These are phyloP conservation scores for Bothrops jararaca DNA, from an alignment of 2,113 vertebrate species.

Conservation along the genomic window DNA sequence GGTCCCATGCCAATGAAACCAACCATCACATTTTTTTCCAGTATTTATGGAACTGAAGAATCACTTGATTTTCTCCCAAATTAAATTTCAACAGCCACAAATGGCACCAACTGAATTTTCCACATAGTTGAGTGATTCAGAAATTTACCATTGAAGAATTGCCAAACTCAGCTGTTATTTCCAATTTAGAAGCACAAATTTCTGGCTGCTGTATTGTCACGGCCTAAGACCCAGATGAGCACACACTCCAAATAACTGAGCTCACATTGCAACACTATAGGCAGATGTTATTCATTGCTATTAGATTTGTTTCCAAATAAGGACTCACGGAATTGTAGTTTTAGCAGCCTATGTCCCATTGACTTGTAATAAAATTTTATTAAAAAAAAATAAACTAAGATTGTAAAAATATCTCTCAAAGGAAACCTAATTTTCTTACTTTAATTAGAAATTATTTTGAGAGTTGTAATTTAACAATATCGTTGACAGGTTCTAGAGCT, in stretches of 20 bases:
- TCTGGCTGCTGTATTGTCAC: neutral
- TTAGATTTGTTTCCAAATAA: neutral
- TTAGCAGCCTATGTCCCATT: neutral
- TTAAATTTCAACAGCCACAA: constrained; percentile 14
- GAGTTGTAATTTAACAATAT: neutral
- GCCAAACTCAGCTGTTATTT: constrained; percentile 9
- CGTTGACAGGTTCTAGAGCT: neutral
- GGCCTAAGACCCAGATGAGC: neutral
- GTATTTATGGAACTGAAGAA: neutral
- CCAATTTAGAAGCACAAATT: constrained; percentile 3
- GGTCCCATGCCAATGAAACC: neutral
- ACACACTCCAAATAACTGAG: neutral
- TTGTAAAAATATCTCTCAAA: neutral
- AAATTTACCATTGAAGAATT: neutral
- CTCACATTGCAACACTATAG: neutral
- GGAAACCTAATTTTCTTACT: neutral
- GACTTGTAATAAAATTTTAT: neutral
- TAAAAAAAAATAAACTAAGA: neutral
- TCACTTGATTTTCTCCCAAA: neutral
- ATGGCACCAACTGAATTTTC: neutral
- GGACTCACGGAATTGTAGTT: neutral
- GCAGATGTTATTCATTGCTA: neutral
- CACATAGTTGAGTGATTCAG: neutral
- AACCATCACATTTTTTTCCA: neutral
- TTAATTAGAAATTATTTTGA: neutral